Conservation (phyloP, 2,797 vertebrate species). For the Geotrypetes seraphini region DNA sequence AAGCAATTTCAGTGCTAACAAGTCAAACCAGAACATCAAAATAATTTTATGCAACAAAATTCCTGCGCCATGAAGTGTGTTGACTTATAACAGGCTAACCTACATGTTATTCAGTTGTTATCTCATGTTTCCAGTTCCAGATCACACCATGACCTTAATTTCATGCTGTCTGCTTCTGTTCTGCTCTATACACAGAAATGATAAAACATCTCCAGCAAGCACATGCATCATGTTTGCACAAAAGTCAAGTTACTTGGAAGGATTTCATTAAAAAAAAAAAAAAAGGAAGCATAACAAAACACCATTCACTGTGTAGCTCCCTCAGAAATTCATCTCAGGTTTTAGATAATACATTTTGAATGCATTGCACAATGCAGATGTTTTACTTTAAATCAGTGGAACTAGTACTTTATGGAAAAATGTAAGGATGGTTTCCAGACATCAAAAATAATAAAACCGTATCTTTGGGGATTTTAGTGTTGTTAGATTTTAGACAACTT, state of each 20-base stretch:
- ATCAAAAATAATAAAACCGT: too few relatives aligned
- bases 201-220: conserved; percentile 15
- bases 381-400: not conserved
- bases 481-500: too few relatives aligned
- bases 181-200: conserved; percentile 14
- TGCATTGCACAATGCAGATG: not conserved
- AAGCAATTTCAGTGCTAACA: not conserved
- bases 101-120: conserved; percentile 2
- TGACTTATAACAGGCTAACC: not conserved
- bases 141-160: conserved; percentile 29
- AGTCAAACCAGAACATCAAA: conserved; percentile 4
- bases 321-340: not conserved
- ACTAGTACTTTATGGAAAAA: too few relatives aligned
- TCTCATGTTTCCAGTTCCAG: conserved; percentile 6
- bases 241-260: conserved; percentile 15
- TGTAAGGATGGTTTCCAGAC: too few relatives aligned
- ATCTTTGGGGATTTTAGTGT: too few relatives aligned
- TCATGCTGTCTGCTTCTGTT: conserved; percentile 18
- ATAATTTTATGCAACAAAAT: not conserved
- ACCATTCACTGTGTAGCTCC: not conserved
- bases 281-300: too few relatives aligned
- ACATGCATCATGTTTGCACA: conserved; percentile 22
- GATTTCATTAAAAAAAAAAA: conserved; percentile 13
- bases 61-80: not conserved
- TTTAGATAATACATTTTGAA: not conserved